Evolutionary conservation across 2,888 invertebrate genomes (phyloP).

Genomic region (Hirtodrosophila duncani): DNA sequence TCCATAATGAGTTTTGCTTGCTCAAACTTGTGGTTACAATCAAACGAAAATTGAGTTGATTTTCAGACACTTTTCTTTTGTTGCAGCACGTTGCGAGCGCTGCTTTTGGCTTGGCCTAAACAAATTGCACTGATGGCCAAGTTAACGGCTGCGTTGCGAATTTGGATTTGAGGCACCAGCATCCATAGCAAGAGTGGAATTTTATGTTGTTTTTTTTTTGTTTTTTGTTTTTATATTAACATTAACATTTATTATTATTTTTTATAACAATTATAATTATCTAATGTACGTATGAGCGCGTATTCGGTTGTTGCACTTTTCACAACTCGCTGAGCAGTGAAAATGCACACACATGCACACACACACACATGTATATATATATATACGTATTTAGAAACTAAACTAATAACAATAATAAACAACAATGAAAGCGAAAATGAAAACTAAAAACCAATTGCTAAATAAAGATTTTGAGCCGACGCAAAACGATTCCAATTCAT

Average conservation of each 20-base stretch:
- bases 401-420: slow-evolving; percentile 11
- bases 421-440: slow-evolving; percentile 39
- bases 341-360: slow-evolving; percentile 49
- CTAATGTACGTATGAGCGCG: slow-evolving; percentile 63
- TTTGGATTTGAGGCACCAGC: too few relatives aligned
- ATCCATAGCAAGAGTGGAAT: slow-evolving; percentile 32
- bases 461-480: slow-evolving; percentile 6
- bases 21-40: slow-evolving; percentile 1
- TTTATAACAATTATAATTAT: slow-evolving; percentile 46
- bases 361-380: slow-evolving; percentile 12
- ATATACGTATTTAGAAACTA: slow-evolving; percentile 14
- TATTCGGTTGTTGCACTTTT: slow-evolving; percentile 76
- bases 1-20: slow-evolving; percentile 53
- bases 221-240: too few relatives aligned
- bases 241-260: too few relatives aligned
- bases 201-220: slow-evolving; percentile 7
- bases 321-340: slow-evolving; percentile 74
- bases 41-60: not conserved
- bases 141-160: slow-evolving; percentile 23
- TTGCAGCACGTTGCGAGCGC: too few relatives aligned
- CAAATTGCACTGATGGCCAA: slow-evolving; percentile 49
- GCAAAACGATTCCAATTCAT: slow-evolving; percentile 8
- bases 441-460: slow-evolving; percentile 34
- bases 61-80: too few relatives aligned
- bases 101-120: slow-evolving; percentile 22